These are phyloP conservation scores for Xestobium rufovillosum DNA, from an alignment of 2,888 invertebrate species.

Conservation along the genomic window DNA sequence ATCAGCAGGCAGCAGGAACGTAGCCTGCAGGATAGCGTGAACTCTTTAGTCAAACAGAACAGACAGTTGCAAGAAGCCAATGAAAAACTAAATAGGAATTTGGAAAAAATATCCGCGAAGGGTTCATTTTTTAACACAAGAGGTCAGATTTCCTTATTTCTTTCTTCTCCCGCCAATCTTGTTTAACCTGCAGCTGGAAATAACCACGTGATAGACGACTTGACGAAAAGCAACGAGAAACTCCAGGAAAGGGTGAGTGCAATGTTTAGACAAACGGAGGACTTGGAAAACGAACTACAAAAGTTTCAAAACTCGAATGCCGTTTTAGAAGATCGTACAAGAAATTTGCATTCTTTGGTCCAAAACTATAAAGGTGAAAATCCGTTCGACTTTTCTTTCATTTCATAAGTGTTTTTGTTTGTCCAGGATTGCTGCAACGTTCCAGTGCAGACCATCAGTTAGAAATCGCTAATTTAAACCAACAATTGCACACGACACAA, in stretches of 20 bases:
- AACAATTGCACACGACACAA: conserved; percentile 27
- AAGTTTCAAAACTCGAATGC: conserved; percentile 29
- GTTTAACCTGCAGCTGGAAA: no score
- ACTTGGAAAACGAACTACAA: conserved; percentile 31
- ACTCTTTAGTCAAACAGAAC: conserved; percentile 33
- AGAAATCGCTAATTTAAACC: conserved; percentile 28
- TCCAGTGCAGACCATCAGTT: conserved; percentile 31
- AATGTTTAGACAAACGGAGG: conserved; percentile 27
- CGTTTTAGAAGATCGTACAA: conserved; percentile 30
- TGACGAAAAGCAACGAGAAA: conserved; percentile 33
- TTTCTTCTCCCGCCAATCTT: no score
- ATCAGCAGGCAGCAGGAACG: conserved; percentile 29
- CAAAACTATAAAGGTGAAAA: conserved; percentile 30
- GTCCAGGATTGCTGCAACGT: conserved; percentile 26
- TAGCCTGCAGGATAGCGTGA: conserved; percentile 30
- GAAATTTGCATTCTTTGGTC: conserved; percentile 26
- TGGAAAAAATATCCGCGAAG: conserved; percentile 19
- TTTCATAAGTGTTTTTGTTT: conserved; percentile 8
- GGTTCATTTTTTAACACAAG: no score
- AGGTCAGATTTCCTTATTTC: no score
- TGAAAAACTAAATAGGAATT: conserved; percentile 33
- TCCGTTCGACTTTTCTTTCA: conserved; percentile 7
- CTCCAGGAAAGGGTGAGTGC: conserved; percentile 29
- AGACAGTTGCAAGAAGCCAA: conserved; percentile 34
- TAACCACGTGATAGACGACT: conserved; percentile 19